phyloP scores from a whole-genome alignment of 1,140 invertebrate species.

The Trypoxylus dichotomus region DNA sequence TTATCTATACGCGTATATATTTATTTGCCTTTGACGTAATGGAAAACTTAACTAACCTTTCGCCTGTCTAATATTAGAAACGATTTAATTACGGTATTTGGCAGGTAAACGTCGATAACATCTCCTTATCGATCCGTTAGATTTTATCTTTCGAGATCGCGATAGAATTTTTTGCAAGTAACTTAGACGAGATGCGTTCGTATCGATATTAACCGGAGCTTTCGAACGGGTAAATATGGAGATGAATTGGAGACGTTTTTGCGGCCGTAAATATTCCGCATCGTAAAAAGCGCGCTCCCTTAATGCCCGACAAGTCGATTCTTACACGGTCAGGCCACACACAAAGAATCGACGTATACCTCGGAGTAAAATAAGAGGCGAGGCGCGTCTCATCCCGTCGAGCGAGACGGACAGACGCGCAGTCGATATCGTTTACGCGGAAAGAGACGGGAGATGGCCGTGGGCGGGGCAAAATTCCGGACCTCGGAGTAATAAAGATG shows the following conservation, averaged over 20 bases:
- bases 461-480: slow-evolving; percentile 43
- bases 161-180: background rate
- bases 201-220: background rate
- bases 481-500: slow-evolving; percentile 54
- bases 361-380: background rate
- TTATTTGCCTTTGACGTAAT: background rate
- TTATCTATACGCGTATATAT: background rate
- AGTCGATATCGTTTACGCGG: slow-evolving; percentile 25
- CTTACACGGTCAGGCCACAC: slow-evolving; percentile 14
- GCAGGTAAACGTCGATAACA: background rate
- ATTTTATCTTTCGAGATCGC: background rate
- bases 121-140: background rate
- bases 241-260: background rate
- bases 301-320: background rate
- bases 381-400: background rate
- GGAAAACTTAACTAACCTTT: background rate
- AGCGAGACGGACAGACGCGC: slow-evolving; percentile 20
- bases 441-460: slow-evolving; percentile 34
- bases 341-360: background rate
- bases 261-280: background rate
- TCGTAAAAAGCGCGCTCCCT: background rate
- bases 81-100: background rate
- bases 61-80: background rate
- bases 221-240: background rate
- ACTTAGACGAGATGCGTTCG: too few species aligned